phyloP scores from a whole-genome alignment of 2,113 vertebrate genomes.

The Ptilonorhynchus violaceus region DNA sequence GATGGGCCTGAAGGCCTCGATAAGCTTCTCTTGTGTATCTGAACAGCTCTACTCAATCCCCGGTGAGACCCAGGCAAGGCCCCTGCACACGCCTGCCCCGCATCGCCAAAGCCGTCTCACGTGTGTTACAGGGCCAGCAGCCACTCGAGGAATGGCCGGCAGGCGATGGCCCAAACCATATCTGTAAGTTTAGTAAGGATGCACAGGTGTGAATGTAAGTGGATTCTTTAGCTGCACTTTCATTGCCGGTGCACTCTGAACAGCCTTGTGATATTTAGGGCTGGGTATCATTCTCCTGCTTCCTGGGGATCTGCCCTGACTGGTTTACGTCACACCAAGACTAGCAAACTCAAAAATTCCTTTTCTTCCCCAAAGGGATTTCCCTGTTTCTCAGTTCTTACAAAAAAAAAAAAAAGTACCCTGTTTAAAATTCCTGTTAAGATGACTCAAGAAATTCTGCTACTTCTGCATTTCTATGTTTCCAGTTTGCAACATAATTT shows the following conservation, averaged over 20 bases:
- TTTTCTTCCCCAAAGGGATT: not conserved
- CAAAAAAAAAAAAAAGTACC: not conserved
- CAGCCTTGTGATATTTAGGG: not conserved
- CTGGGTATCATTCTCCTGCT: not conserved
- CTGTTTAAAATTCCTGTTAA: not conserved
- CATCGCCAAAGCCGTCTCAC: not conserved
- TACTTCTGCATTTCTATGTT: slow-evolving; percentile 34
- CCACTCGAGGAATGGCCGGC: accelerated
- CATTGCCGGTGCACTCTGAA: not conserved
- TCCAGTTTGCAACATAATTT: not conserved
- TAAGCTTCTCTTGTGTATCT: not conserved
- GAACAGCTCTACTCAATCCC: not conserved
- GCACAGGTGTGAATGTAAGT: not conserved
- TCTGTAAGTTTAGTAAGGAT: not conserved
- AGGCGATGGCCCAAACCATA: accelerated
- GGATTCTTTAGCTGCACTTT: not conserved
- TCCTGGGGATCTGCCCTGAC: not conserved
- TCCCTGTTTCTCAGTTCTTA: not conserved
- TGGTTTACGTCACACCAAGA: not conserved
- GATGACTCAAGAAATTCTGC: not conserved
- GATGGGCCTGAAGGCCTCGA: not conserved
- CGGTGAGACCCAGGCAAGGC: not conserved
- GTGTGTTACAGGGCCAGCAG: not conserved
- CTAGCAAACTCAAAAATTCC: not conserved
- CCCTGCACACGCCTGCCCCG: not conserved